Evolutionary conservation across 2,797 vertebrate genomes (phyloP), one percentile per base, ranked within the genome.

Genomic region (Poecile montanus): DNA sequence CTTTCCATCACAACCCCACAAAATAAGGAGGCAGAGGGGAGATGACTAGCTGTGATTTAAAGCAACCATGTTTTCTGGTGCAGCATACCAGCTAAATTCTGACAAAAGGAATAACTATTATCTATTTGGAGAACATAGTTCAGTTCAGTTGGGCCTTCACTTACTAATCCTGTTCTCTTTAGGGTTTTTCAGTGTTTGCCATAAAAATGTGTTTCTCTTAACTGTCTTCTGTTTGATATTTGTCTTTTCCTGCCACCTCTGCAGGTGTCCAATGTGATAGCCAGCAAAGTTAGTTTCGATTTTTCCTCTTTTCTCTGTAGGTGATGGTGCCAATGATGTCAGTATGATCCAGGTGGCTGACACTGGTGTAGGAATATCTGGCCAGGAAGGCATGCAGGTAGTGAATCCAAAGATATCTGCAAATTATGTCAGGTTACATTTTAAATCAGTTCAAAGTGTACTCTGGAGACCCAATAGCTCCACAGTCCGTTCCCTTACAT

Each of bases 361-460:
- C 85, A 97, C 98, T 53, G 99, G 99, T 67, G 95, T 99, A 40
- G 99, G 99, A 57, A 98, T 99, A 93, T 99, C 98, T 0, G 99
- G 99, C 68, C 99, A 99, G 97, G 99, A 99, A 97, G 99, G 99
- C 96, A 99, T 99, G 99, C 99, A 99, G 99, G 99, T 99, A 89
- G 10, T 47, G 13, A 85, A 47, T 65, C 62, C 48, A 66, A 65
- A 85, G 71, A 36, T 62, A 82, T 66, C 62, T 84, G 81, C 51
- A 89, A 75, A 42, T 84, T 13, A n/a, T 10, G n/a, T 71, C n/a
- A 61, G 13, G 77, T 65, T 80, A n/a, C 21, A 13, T 62, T 87
- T 70, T 29, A 81, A 85, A 76, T 80, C 8, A 3, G 2, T 76
- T 90, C 19, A 62, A n/a, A 51, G 21, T 62, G 78, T 50, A 40